These are phyloP conservation scores for Pygoscelis adeliae DNA, from an alignment of 2,113 vertebrate species.

Conservation along the genomic window DNA sequence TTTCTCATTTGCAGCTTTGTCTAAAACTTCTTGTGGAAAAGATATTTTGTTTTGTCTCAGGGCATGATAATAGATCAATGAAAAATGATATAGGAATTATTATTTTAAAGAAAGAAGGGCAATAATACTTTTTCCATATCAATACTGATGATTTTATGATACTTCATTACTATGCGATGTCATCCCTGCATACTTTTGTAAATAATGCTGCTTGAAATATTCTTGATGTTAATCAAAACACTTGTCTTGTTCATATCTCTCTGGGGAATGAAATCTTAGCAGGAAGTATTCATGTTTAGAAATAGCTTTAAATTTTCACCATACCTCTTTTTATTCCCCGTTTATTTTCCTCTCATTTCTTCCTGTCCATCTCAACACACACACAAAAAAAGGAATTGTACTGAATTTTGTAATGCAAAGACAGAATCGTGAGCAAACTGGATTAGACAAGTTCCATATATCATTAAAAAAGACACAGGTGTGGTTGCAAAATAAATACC, in stretches of 20 bases:
- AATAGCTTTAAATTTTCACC: neutral
- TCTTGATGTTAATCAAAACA: conserved; percentile 29
- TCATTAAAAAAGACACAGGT: neutral
- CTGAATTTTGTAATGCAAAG: neutral
- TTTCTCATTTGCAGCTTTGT: neutral
- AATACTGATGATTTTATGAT: neutral
- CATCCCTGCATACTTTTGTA: neutral
- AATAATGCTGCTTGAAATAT: conserved; percentile 1
- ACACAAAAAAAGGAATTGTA: neutral
- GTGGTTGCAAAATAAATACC: neutral
- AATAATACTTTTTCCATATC: neutral
- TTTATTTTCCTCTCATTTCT: neutral
- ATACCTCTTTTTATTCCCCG: neutral
- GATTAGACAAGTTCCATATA: neutral
- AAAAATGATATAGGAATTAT: neutral
- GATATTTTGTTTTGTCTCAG: neutral
- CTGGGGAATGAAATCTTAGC: neutral
- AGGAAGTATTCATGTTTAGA: neutral
- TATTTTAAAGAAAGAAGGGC: neutral
- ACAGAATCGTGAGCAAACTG: neutral
- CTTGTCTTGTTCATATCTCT: neutral
- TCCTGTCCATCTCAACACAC: neutral
- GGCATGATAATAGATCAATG: neutral
- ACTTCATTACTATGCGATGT: neutral
- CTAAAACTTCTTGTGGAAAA: neutral